Percentiles rank a stretch among this genome's conserved stretches.
Evolutionary conservation across 2,113 vertebrate genomes (phyloP).

Genomic region (Nanger granti): DNA sequence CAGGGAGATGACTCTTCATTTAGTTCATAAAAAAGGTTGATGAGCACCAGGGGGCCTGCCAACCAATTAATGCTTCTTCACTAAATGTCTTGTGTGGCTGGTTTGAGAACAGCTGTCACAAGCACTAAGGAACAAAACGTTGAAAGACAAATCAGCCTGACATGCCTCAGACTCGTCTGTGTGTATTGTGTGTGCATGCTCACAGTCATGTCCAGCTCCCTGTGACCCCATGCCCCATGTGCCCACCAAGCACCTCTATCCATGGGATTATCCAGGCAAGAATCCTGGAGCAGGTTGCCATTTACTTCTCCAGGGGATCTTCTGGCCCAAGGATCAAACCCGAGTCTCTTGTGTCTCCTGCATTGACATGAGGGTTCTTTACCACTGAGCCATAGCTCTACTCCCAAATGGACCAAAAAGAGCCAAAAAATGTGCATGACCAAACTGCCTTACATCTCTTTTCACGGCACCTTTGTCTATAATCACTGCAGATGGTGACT

Average conservation of each 20-base stretch:
- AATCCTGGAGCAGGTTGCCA: not conserved
- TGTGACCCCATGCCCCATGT: not conserved
- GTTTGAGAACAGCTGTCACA: not conserved
- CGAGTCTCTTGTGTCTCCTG: not conserved
- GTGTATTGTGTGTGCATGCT: not conserved
- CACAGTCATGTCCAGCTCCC: not conserved
- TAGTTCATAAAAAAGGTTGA: not conserved
- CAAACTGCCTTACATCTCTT: accelerated
- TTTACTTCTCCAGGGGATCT: not conserved
- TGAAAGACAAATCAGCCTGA: not conserved
- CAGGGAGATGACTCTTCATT: not conserved
- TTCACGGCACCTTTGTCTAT: too few species aligned
- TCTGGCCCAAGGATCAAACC: not conserved
- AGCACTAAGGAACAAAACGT: not conserved
- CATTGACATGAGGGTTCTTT: not conserved
- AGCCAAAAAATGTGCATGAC: accelerated
- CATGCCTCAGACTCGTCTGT: not conserved
- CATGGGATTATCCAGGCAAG: not conserved
- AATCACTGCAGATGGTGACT: not conserved
- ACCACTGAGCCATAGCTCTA: not conserved
- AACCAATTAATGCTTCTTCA: not conserved
- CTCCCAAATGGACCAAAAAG: not conserved
- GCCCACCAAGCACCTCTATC: not conserved
- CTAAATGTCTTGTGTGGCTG: not conserved
- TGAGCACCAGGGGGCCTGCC: not conserved